Evolutionary conservation across 2,797 vertebrate genomes (phyloP).

Genomic region (Danio albolineatus): DNA sequence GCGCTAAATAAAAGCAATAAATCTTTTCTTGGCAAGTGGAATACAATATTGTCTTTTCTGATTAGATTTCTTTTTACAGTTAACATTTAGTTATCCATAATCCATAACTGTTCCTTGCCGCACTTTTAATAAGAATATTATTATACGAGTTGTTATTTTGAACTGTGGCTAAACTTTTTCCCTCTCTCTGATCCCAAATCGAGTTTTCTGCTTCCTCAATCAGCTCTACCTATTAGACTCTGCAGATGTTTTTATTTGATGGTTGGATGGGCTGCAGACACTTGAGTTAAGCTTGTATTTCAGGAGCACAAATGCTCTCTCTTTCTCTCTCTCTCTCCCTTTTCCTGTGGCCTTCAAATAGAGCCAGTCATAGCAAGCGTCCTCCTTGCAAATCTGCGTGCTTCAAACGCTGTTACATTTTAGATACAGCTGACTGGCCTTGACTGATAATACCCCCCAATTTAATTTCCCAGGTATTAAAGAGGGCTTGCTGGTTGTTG

Average conservation of each 20-base stretch:
- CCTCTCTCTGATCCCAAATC: constrained; percentile 44
- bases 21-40: too few relatives aligned
- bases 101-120: background rate
- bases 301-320: constrained; percentile 46
- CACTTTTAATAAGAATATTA: background rate
- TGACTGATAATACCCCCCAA: constrained; percentile 75
- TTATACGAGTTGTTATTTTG: background rate
- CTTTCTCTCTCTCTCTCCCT: constrained; percentile 21
- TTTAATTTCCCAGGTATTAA: constrained; percentile 79
- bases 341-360: constrained; percentile 57
- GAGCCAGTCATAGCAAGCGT: constrained; percentile 69
- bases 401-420: constrained; percentile 70
- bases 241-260: constrained; percentile 77
- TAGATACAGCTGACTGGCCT: constrained; percentile 75
- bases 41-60: too few relatives aligned
- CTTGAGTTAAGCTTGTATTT: constrained; percentile 61
- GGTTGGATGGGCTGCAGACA: constrained; percentile 72
- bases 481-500: constrained; percentile 74
- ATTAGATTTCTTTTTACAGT: too few relatives aligned
- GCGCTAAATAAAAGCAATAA: too few relatives aligned
- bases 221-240: constrained; percentile 64
- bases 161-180: constrained; percentile 10
- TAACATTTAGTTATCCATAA: too few relatives aligned
- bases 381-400: constrained; percentile 65
- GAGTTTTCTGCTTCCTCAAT: constrained; percentile 66